Base-by-base conservation (phyloP, 2,113 vertebrate genomes). In the Epinephelus fuscoguttatus region DNA sequence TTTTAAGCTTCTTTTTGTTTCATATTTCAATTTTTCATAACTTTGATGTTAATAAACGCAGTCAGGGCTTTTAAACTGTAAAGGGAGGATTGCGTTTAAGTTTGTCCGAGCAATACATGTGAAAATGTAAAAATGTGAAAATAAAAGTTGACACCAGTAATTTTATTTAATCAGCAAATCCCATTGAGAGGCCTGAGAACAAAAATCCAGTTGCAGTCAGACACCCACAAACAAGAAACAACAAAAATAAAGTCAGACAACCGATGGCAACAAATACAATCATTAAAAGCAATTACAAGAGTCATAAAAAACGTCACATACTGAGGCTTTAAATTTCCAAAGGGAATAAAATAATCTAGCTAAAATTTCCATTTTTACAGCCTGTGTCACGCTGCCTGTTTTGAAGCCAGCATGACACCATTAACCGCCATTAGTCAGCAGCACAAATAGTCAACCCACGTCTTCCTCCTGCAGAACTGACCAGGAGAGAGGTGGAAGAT, bases 211-310 rank as follows among this genome's bases (percentile, higher is more conserved):
- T 27, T 37, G 18, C 30, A 66, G 57, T 74, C n/a, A 42, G 69
- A 50, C 47, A 75, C 23, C 74, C 63, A 59, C 23, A 62, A 52
- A 27, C 0, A 3, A 64, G 30, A n/a, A 82, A 68, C 30, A 42
- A 21, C 45, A 50, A 49, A 61, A 12, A 78, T 33, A 79, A 45
- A 86, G 63, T 53, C 50, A 82, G 75, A 88, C 47, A 70, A 74
- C 64, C 14, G 47, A 57, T 57, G 56, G 69, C 57, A 74, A 82
- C 76, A 85, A 70, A 85, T 56, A 55, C 23, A 53, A 37, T 75
- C 55, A 86, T 89, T 81, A 81, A 81, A 88, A 82, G 70, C 70
- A 80, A 79, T 82, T 75, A 79, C 66, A 72, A n/a, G 60, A 71
- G 80, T 69, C 67, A 80, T 82, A 83, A 82, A 87, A 79, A 57